Percentiles rank a stretch among this genome's conserved stretches.
Conservation (phyloP, 2,888 invertebrate species). For the Dexiosoma caninum region DNA sequence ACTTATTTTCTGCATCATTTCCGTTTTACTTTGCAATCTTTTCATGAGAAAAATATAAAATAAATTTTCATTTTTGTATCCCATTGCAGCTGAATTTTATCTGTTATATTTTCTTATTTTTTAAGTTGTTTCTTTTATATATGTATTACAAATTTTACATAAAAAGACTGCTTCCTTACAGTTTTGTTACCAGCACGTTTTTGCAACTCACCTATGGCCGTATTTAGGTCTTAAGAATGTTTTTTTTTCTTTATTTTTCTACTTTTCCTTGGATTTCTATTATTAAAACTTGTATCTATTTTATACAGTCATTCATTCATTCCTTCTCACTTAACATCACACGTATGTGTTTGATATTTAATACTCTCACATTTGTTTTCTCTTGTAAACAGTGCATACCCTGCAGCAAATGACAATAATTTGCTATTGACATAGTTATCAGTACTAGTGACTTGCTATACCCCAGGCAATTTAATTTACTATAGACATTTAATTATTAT, state of each 20-base stretch:
- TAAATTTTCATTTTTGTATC: slow-evolving; percentile 40
- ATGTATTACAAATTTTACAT: not conserved
- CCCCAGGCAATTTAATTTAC: too few species aligned
- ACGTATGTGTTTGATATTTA: slow-evolving; percentile 17
- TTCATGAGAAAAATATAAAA: not conserved
- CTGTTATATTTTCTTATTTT: too few species aligned
- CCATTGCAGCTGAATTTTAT: slow-evolving; percentile 11
- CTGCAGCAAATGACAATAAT: too few species aligned
- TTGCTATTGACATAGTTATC: too few species aligned
- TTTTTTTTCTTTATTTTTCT: not conserved
- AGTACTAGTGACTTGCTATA: too few species aligned
- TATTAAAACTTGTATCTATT: slow-evolving; percentile 9
- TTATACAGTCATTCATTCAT: not conserved
- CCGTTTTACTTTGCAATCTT: not conserved
- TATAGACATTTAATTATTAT: too few species aligned
- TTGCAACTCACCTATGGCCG: not conserved
- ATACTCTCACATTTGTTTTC: not conserved
- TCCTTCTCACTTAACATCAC: slow-evolving; percentile 8
- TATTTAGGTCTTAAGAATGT: not conserved
- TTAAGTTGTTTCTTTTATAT: not conserved
- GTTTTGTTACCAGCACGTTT: not conserved
- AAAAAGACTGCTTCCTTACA: not conserved
- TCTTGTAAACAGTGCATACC: not conserved
- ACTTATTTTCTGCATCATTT: slow-evolving; percentile 49
- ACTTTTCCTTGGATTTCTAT: slow-evolving; percentile 2